Base-by-base conservation (phyloP, 2,113 vertebrate species). In the Bubo blakistoni region DNA sequence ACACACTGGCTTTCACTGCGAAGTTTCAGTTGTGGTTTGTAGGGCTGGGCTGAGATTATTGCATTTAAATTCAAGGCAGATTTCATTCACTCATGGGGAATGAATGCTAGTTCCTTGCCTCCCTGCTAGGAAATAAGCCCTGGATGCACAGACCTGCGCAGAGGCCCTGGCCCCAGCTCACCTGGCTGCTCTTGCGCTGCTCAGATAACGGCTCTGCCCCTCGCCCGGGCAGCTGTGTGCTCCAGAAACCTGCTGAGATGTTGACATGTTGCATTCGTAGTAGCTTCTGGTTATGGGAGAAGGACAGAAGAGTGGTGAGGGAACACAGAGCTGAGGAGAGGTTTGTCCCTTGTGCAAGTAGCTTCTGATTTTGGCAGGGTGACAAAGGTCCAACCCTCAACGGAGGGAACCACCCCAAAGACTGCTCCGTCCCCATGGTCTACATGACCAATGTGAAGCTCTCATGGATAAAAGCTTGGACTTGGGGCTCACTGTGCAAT, bases 1-100 rank as follows among this genome's bases (percentile, higher is more conserved):
- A 72, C 82, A 46, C 40, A 3, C 82, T 61, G 90, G 85, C 81
- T 95, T 74, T 72, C 66, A 2, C 74, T 77, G 86, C 5, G 0
- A 3, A 49, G 54, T 6, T 93, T 83, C 71, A 65, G 0, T 62
- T 90, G 92, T 57, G 86, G 90, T 95, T 94, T 79, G 10, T 42
- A 34, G 78, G 61, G 7, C 2, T n/a, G 73, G 73, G 85, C 88
- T 88, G 88, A 59, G 85, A 67, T 79, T 27, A 77, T 93, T 90
- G 76, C 9, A 0, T 86, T 92, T 81, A 93, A 96, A 95, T 88
- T 95, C 86, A 44, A 92, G 94, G 86, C 96, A 93, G 95, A 90
- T 82, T 86, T 57, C 32, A 7, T 52, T 29, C 25, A 2, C 44
- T 83, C 79, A 2, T 7, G 27, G 71, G 76, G 76, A 57, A 18